Base-by-base conservation (phyloP, 2,113 vertebrate genomes). In the Tetraodon nigroviridis region DNA sequence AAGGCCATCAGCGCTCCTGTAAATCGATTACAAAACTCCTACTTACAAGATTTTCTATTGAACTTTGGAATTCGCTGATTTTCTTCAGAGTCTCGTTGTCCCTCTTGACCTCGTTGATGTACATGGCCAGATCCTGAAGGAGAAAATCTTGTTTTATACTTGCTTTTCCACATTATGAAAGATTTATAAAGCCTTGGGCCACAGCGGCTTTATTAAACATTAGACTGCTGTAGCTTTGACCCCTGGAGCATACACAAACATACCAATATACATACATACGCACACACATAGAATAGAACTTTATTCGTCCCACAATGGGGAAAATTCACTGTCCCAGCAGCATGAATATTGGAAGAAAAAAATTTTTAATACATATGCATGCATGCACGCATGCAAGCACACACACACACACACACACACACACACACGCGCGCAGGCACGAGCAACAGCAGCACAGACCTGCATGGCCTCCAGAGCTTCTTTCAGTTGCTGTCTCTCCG, bases 1-100 rank as follows among this genome's bases (percentile, higher is more conserved):
- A 37, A 12, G 27, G 32, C 32, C 8, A 11, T 11, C 32, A 11
- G 2, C 32, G 1, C 32, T 8, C 32, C n/a, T n/a, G 8, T 37
- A 8, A 11, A 1, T 37, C 32, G 19, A 40, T 15, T 2, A 17
- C 20, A 13, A 15, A 17, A 22, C 32, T 29, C 10, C 19, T 45
- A 61, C 94, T 93, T 76, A 98, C 97, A 90, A 99, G 74, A 67
- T 98, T 98, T 77, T 99, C 97, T 77, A 99, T 98, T 0, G 93
- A 98, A 58, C 91, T 96, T 90, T 99, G 96, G 71, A 99, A 98
- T 76, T 99, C 97, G 16, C 93, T 91, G 68, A 99, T 99, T 75
- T 98, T 98, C 91, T 99, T 99, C 75, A 99, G 78, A 0, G 97
- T 99, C 83, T 99, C 97, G 14, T 99, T 99, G 87, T 99, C 97